phyloP scores from a whole-genome alignment of 2,797 vertebrate species.

The Chanos chanos region DNA sequence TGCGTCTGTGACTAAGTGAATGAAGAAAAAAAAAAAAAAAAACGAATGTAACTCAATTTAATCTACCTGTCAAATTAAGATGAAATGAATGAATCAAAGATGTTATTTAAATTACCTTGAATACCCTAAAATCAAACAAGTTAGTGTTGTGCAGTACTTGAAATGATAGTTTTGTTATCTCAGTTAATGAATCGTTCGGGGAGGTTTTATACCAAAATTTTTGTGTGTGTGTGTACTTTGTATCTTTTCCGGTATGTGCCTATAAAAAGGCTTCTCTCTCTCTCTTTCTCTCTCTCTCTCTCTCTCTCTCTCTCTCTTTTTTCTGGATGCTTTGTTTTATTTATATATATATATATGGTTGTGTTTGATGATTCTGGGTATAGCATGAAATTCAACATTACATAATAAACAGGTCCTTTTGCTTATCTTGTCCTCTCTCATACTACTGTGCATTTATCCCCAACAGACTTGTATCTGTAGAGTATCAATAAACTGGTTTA shows the following conservation, averaged over 20 bases:
- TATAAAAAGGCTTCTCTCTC: constrained; percentile 40
- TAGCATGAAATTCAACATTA: constrained; percentile 73
- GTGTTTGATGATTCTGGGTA: constrained; percentile 49
- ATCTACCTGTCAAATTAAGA: constrained; percentile 35
- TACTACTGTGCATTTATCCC: too few relatives aligned
- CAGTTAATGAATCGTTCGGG: too few relatives aligned
- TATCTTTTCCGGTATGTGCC: constrained; percentile 1
- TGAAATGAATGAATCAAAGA: constrained; percentile 6
- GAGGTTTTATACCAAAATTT: constrained; percentile 30
- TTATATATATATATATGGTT: constrained; percentile 19
- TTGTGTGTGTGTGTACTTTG: constrained; percentile 1
- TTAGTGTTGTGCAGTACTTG: neutral
- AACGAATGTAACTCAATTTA: constrained; percentile 62
- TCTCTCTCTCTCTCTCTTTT: too few relatives aligned
- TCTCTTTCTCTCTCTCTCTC: too few relatives aligned
- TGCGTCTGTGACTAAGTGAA: too few relatives aligned
- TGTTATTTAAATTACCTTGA: constrained; percentile 26
- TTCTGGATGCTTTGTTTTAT: constrained; percentile 51
- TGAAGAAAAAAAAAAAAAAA: constrained; percentile 26
- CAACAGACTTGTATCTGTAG: too few relatives aligned
- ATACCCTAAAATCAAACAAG: neutral
- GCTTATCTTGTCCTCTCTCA: too few relatives aligned
- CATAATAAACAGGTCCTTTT: constrained; percentile 37
- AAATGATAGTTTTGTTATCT: neutral
- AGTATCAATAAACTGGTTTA: too few relatives aligned